Evolutionary conservation across 2,113 vertebrate genomes (phyloP), one percentile per base, ranked within the genome.

Genomic region (Cardinalis cardinalis): DNA sequence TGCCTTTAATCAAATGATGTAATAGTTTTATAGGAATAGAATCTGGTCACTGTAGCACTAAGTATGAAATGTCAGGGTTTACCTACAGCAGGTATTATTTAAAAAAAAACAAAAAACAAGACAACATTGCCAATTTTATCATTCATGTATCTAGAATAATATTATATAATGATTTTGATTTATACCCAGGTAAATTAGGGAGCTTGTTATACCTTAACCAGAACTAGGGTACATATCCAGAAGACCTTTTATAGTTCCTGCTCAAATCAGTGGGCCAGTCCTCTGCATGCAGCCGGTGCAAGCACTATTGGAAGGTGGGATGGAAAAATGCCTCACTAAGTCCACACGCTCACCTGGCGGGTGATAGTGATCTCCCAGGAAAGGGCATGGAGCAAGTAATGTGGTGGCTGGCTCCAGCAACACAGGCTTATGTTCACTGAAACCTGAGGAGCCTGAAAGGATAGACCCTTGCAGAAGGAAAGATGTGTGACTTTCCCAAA

Each of bases 301-400:
- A 79, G 63, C n/a, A 18, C 25, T 31, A 1, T 7, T 32, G 41
- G 41, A 84, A 81, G 56, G 38, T 18, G 34, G 46, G 24, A 55
- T 43, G 53, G 79, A 64, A 80, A 82, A 92, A 63, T 1, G 4
- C 23, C n/a, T 70, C 51, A 60, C 38, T 20, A 69, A 68, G 8
- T 56, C 53, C 9, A 4, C 28, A 36, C 0, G 0, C 17, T 78
- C n/a, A 48, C 23, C 56, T 60, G 31, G n/a, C 44, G 69, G 34
- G 26, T 80, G 63, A 91, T 1, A 44, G 19, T 19, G 55, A 86
- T 63, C 43, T 66, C 68, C 25, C 20, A 72, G 46, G 31, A 79
- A 78, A 26, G 26, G 38, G 23, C 41, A 69, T 2, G 32, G 25
- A 79, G 12, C 18, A 87, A 83, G 36, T 36, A 51, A 60, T 3